Percentiles rank a stretch among this genome's conserved stretches.
These are phyloP conservation scores for Chaetophractus vellerosus DNA, from an alignment of 2,797 vertebrate genomes.

Conservation along the genomic window DNA sequence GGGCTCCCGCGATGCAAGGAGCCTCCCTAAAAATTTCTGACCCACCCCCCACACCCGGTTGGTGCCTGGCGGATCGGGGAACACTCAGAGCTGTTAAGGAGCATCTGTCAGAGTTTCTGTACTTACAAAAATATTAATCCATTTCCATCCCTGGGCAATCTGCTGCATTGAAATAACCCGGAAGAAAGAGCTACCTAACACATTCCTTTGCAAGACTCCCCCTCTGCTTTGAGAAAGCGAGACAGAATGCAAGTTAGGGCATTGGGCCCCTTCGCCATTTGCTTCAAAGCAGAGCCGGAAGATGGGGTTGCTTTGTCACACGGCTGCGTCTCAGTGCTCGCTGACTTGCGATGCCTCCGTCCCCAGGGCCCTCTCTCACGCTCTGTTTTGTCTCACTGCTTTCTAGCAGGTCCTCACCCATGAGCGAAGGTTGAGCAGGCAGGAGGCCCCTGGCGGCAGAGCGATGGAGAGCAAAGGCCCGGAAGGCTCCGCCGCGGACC, in stretches of 20 bases:
- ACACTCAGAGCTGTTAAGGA: rapidly evolving
- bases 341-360: neutral
- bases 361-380: constrained; percentile 88
- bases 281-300: neutral
- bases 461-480: constrained; percentile 93
- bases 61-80: neutral
- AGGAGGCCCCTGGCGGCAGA: constrained; percentile 87
- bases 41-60: rapidly evolving
- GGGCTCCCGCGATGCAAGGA: rapidly evolving
- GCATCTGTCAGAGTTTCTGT: no score
- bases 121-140: neutral
- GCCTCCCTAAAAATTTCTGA: no score
- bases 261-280: neutral
- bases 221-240: neutral
- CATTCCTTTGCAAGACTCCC: rapidly evolving
- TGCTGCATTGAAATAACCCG: neutral
- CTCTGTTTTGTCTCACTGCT: constrained; percentile 92
- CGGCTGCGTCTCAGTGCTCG: constrained; percentile 60
- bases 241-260: no score
- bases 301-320: neutral
- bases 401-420: constrained; percentile 93
- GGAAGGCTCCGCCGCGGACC: constrained; percentile 91
- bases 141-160: rapidly evolving
- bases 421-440: constrained; percentile 91
- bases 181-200: neutral